These are phyloP conservation scores for Agrypnia vestita DNA, from an alignment of 1,140 invertebrate genomes.

Conservation along the genomic window DNA sequence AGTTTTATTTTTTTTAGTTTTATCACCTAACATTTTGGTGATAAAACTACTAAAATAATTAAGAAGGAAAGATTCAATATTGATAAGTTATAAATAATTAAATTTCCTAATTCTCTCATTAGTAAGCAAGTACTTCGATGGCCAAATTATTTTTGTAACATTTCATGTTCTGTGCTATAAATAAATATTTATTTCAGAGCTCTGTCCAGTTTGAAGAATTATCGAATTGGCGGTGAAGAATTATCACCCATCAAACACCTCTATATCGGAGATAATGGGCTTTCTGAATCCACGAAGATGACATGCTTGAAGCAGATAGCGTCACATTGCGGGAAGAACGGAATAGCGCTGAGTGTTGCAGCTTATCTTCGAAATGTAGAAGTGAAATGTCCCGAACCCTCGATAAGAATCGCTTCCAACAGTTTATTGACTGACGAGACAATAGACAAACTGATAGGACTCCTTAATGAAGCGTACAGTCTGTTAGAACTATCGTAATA, in stretches of 20 bases:
- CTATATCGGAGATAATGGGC: conserved; percentile 74
- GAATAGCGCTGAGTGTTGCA: conserved; percentile 78
- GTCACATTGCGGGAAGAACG: conserved; percentile 75
- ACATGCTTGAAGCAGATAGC: conserved; percentile 76
- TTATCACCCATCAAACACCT: conserved; percentile 88
- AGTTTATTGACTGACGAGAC: conserved; percentile 74
- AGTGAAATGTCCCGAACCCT: conserved; percentile 75
- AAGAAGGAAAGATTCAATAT: too few relatives aligned
- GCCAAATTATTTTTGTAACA: too few relatives aligned
- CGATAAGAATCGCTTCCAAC: conserved; percentile 78
- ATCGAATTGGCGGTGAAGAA: conserved; percentile 75
- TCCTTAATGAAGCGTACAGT: conserved; percentile 68
- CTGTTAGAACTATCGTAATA: conserved; percentile 36
- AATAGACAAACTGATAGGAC: conserved; percentile 68
- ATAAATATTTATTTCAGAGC: conserved; percentile 63
- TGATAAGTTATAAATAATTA: too few relatives aligned
- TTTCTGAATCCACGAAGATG: conserved; percentile 72
- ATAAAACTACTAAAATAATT: too few relatives aligned
- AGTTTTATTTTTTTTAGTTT: too few relatives aligned
- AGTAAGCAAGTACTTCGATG: too few relatives aligned
- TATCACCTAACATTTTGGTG: too few relatives aligned
- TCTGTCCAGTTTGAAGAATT: conserved; percentile 71
- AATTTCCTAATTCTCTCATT: too few relatives aligned
- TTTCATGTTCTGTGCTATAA: too few relatives aligned
- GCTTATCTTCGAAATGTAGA: conserved; percentile 79